A percentile compares a stretch with the other conserved stretches of the same genome.
These are phyloP conservation scores for honey bee (Apis mellifera) DNA, from an alignment of 1,140 invertebrate genomes.

Conservation along the genomic window Amel_HAv3.1 CM009942.2:894001-894500, in stretches of 20 bases:
- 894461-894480: background rate
- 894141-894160: constrained; percentile 92
- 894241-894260: constrained; percentile 86
- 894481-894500: constrained; percentile 90
- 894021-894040: background rate
- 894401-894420: too few species aligned
- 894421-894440: background rate
- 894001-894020: background rate
- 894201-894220: constrained; percentile 89
- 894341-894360: constrained; percentile 85
- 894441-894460: constrained; percentile 9
- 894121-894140: constrained; percentile 92
- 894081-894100: constrained; percentile 93
- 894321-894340: constrained; percentile 93
- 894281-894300: constrained; percentile 93
- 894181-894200: constrained; percentile 94
- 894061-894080: constrained; percentile 90
- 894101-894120: constrained; percentile 95
- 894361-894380: too few species aligned
- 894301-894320: constrained; percentile 94
- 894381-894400: too few species aligned
- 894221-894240: constrained; percentile 92
- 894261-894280: constrained; percentile 95
- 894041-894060: constrained; percentile 29
- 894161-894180: constrained; percentile 89